These are phyloP conservation scores for Lacerta bilineata DNA, from an alignment of 2,797 vertebrate genomes.

Conservation along the genomic window DNA sequence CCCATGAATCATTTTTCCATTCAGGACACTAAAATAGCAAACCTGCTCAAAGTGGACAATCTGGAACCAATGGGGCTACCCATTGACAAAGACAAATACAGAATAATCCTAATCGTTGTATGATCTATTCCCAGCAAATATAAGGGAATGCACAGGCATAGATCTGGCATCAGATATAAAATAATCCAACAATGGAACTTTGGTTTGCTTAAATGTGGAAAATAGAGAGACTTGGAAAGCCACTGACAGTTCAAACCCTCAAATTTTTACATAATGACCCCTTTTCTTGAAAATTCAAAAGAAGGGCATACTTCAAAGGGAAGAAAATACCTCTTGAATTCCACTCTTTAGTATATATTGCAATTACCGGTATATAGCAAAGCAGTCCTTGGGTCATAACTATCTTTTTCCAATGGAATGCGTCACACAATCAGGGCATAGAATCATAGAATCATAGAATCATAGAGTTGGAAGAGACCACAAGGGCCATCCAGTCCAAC, in stretches of 20 bases:
- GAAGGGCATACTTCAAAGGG: slow-evolving; percentile 1
- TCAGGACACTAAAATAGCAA: slow-evolving; percentile 31
- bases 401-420: background rate
- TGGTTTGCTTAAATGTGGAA: background rate
- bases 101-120: background rate
- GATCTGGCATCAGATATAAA: slow-evolving; percentile 2
- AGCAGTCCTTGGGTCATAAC: background rate
- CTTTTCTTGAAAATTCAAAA: slow-evolving; percentile 14
- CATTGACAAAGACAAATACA: slow-evolving; percentile 2
- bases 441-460: too few species aligned
- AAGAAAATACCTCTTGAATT: background rate
- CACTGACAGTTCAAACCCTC: background rate
- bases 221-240: slow-evolving; percentile 8
- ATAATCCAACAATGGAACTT: slow-evolving; percentile 1
- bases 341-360: background rate
- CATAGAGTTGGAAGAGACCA: too few species aligned
- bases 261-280: slow-evolving; percentile 4
- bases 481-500: too few species aligned
- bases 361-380: background rate
- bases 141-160: background rate
- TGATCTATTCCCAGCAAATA: slow-evolving; percentile 1
- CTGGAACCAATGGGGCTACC: background rate
- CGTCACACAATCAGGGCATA: background rate
- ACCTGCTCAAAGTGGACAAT: slow-evolving; percentile 9
- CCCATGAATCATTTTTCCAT: slow-evolving; percentile 7